These are phyloP conservation scores for Aleiodes sp. DNA, from an alignment of 1,140 invertebrate genomes.

Conservation along the genomic window DNA sequence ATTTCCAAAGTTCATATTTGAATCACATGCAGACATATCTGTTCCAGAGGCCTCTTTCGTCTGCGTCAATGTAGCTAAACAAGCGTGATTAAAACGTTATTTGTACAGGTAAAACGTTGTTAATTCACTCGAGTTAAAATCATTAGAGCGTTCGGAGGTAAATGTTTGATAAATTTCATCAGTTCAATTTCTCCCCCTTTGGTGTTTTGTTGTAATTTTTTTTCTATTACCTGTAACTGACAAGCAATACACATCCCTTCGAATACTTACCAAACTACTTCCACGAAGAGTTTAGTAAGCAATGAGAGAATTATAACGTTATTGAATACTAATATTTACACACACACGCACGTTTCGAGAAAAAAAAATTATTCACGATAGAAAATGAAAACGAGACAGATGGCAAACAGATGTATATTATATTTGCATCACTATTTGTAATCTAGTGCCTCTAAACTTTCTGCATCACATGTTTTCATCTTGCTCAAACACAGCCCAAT, in stretches of 20 bases:
- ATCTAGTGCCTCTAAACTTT: not conserved
- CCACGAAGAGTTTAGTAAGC: not conserved
- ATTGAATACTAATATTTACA: constrained; percentile 18
- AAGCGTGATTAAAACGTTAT: constrained; percentile 38
- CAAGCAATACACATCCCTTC: not conserved
- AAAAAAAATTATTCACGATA: constrained; percentile 9
- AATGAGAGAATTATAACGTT: not conserved
- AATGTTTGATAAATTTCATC: not conserved
- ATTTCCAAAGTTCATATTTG: not conserved
- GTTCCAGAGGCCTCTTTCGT: not conserved
- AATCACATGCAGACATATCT: constrained; percentile 17
- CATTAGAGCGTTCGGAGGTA: not conserved
- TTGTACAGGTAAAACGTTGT: constrained; percentile 28
- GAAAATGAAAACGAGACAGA: constrained; percentile 16
- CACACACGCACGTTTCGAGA: not conserved
- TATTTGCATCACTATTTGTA: not conserved
- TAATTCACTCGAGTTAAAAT: not conserved
- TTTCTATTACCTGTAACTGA: not conserved
- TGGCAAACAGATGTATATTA: constrained; percentile 34
- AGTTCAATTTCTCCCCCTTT: not conserved
- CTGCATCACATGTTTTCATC: not conserved
- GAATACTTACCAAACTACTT: not conserved
- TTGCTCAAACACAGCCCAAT: too few relatives aligned
- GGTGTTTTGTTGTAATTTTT: not conserved
- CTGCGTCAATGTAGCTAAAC: constrained; percentile 28